phyloP scores from a whole-genome alignment of 2,888 invertebrate genomes.

The Ophion obscuratus region DNA sequence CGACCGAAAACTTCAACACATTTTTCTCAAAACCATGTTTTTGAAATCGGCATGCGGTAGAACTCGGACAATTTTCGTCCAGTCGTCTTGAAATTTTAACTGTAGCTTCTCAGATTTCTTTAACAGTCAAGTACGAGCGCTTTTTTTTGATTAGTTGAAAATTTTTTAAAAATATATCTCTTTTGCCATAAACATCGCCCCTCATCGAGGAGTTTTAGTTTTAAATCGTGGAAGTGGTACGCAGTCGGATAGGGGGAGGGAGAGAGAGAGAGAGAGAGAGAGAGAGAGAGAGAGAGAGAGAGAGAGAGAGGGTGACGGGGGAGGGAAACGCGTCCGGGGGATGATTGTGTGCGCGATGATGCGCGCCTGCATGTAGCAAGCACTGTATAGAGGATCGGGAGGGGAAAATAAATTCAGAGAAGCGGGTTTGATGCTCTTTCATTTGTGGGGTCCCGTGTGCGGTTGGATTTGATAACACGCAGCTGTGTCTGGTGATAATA shows the following conservation, averaged over 20 bases:
- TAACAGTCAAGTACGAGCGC: no score
- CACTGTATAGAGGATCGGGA: constrained; percentile 5
- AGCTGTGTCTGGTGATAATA: constrained; percentile 60
- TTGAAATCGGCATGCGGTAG: no score
- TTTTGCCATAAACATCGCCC: constrained; percentile 13
- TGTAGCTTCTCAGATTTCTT: no score
- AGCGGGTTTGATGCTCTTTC: constrained; percentile 58
- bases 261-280: neutral
- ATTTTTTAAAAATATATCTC: no score
- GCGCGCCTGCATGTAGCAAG: constrained; percentile 23
- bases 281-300: neutral
- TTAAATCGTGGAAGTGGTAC: constrained; percentile 45
- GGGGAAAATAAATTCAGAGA: constrained; percentile 33
- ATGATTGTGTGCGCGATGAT: constrained; percentile 29
- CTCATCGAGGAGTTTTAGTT: constrained; percentile 23
- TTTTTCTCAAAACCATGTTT: no score
- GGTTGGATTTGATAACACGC: constrained; percentile 66
- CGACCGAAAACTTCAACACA: no score
- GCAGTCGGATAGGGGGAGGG: constrained; percentile 7
- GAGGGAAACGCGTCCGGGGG: neutral
- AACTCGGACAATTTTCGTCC: no score
- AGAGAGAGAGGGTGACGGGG: neutral
- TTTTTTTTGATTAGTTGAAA: no score
- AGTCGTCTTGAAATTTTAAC: no score
- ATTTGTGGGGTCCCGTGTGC: constrained; percentile 61